Base-by-base conservation (phyloP, 1,140 invertebrate species). In the Condylostylus longicornis region DNA sequence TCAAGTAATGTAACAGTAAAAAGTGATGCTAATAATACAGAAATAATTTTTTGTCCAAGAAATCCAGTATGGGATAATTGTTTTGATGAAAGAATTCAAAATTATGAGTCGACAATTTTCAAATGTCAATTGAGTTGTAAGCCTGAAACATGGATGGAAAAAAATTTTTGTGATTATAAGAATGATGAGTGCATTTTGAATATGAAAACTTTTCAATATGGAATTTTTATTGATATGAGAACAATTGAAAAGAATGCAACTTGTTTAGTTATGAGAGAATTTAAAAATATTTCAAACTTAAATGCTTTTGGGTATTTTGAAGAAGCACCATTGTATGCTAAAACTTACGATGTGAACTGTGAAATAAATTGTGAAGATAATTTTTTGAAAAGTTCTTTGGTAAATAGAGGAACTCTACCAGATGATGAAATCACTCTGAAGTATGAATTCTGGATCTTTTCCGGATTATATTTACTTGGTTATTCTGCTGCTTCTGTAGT, bases 401-500 rank as follows among this genome's bases (percentile, higher is more conserved):
- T 20, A 41, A 57, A 36, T 51, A 47, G 32, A 10, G 38, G 62
- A 1, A 42, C 49, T 6, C 54, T 66, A 5, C 45, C 45, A 2
- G 63, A 63, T 21, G 30, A 47, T 7, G 45, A 58, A 13, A 58
- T 58, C 2, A 51, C 66, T 32, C 49, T 49, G 4, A 61, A 61
- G 5, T 69, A 69, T 41, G 71, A 79, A 43, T 83, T 82, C 48
- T 78, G 79, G 70, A 47, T 74, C 40, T 79, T 84, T 47, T 66
- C 81, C 38, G 43, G 68, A 15, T 60, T 82, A 19, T 68, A 83
- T 45, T 69, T 80, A 20, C 45, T 77, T 4, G 78, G 72, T 36
- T 88, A 82, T 82, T 58, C 81, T 13, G 75, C 78, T n/a, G 82
- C 85, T 70, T 77, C 82, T 2, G 74, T 85, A 17, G 75, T 82